Evolutionary conservation across 2,797 vertebrate genomes (phyloP).

Genomic region (Mormyrus hasselquistii): DNA sequence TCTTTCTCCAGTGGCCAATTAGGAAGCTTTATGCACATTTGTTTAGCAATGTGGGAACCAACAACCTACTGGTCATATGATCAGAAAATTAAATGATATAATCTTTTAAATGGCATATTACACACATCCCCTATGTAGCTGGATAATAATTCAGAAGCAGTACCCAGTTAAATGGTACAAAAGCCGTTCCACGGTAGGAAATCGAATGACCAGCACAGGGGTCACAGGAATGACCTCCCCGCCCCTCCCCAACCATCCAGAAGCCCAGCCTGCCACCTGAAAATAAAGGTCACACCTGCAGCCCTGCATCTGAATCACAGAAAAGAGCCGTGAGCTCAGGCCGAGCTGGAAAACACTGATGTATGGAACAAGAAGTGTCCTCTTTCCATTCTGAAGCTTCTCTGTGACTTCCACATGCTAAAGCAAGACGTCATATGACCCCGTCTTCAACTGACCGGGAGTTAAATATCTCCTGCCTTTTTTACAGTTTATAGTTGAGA

Average conservation of each 20-base stretch:
- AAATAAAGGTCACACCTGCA: background rate
- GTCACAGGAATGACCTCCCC: background rate
- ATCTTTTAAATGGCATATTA: slow-evolving; percentile 1
- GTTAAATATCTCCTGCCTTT: background rate
- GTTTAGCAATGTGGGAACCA: background rate
- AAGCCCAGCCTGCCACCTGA: background rate
- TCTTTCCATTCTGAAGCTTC: background rate
- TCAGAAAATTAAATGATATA: background rate
- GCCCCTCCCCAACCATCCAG: background rate
- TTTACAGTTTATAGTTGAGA: background rate
- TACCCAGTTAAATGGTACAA: background rate
- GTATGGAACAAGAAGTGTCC: background rate
- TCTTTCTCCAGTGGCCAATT: slow-evolving; percentile 1
- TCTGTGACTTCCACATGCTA: background rate
- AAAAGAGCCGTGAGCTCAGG: background rate
- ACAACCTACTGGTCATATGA: background rate
- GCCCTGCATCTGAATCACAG: background rate
- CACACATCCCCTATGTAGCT: background rate
- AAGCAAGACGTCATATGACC: background rate
- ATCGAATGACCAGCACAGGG: background rate
- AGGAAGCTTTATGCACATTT: slow-evolving; percentile 2
- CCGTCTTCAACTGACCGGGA: background rate
- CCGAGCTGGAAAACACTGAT: too few relatives aligned
- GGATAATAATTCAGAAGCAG: background rate
- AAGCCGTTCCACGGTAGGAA: background rate